Evolutionary conservation across 2,797 vertebrate species (phyloP).

Genomic region (Acanthis flammea): DNA sequence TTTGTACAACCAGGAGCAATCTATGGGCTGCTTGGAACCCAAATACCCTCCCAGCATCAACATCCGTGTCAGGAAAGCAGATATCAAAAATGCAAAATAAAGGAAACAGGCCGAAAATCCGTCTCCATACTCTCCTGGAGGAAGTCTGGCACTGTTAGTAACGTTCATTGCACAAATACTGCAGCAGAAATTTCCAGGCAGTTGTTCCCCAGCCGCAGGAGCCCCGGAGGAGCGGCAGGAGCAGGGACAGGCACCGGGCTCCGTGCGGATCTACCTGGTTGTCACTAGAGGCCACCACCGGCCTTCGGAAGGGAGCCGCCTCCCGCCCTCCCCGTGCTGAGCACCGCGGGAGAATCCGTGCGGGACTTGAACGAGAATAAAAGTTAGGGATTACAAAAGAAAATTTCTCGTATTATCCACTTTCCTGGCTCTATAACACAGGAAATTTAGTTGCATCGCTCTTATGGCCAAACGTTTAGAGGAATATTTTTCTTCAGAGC

Average conservation of each 20-base stretch:
- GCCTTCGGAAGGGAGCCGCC: background rate
- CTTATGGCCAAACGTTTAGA: background rate
- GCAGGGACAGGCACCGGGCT: background rate
- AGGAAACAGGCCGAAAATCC: background rate
- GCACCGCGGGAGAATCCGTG: background rate
- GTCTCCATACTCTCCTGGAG: rapidly evolving
- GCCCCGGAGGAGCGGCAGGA: background rate
- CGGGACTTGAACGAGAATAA: background rate
- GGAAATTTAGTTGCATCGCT: background rate
- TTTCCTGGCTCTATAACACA: background rate
- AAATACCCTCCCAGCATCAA: background rate
- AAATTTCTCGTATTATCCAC: rapidly evolving
- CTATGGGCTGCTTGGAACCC: background rate
- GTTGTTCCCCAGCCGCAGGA: background rate
- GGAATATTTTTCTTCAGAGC: background rate
- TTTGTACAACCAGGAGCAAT: background rate
- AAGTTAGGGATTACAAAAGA: background rate
- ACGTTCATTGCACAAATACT: rapidly evolving
- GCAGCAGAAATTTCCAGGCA: background rate
- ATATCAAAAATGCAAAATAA: background rate
- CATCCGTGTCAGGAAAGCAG: background rate
- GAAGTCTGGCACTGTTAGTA: rapidly evolving
- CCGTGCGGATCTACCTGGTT: background rate
- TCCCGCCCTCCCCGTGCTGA: background rate
- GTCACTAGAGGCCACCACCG: conserved; percentile 56